Conservation (phyloP, 2,888 invertebrate species). For the Idaea straminata region DNA sequence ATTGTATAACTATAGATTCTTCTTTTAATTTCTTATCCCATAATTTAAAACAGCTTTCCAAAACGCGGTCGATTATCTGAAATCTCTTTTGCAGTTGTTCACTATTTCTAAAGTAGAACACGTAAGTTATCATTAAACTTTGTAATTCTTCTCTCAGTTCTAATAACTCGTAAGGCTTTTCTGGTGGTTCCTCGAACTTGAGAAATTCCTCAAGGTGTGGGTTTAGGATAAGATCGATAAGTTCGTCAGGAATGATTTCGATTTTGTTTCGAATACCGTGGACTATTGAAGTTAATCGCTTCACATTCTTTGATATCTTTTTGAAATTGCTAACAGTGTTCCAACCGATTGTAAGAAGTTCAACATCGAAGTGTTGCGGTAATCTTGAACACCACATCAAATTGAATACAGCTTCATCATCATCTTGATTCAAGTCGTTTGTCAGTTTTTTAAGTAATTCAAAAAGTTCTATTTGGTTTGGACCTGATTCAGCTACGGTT, state of each 20-base stretch:
- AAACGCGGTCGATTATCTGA: not conserved
- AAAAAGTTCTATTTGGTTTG: conserved; percentile 29
- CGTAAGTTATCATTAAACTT: not conserved
- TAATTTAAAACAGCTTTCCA: not conserved
- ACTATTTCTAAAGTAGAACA: not conserved
- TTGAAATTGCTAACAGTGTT: conserved; percentile 10
- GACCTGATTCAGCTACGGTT: conserved; percentile 25
- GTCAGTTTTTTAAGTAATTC: conserved; percentile 36
- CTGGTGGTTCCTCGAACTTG: not conserved
- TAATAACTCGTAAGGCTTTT: not conserved
- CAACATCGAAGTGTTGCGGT: conserved; percentile 9
- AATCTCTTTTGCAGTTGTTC: not conserved
- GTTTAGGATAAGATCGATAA: not conserved
- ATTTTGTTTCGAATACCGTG: not conserved
- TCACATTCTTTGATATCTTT: not conserved
- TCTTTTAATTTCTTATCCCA: not conserved
- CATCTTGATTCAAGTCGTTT: conserved; percentile 35
- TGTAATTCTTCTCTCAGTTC: not conserved
- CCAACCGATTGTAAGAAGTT: conserved; percentile 13
- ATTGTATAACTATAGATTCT: not conserved
- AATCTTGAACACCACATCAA: conserved; percentile 1
- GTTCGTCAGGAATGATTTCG: not conserved
- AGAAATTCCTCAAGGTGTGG: not conserved
- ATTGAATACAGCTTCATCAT: conserved; percentile 34
- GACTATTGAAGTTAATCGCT: not conserved